A percentile compares a stretch with the other conserved stretches of the same genome.
phyloP scores from a whole-genome alignment of 2,797 vertebrate genomes.

The Thalassophryne amazonica region DNA sequence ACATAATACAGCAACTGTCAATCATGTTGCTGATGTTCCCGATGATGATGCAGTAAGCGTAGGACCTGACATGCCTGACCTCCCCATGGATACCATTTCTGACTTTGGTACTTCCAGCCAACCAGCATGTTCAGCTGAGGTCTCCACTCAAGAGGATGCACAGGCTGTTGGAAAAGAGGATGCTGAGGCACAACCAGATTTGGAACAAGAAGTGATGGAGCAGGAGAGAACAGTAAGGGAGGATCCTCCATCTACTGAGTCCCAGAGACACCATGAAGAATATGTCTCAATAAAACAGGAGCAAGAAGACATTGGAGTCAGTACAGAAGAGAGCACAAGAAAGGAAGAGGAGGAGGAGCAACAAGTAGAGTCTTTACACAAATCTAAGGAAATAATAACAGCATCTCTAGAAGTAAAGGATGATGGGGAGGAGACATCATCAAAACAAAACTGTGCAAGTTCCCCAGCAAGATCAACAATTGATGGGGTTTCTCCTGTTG shows the following conservation, averaged over 20 bases:
- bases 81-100: constrained; percentile 57
- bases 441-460: constrained; percentile 11
- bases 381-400: constrained; percentile 6
- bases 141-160: constrained; percentile 29
- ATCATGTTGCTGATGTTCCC: constrained; percentile 22
- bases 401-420: constrained; percentile 3
- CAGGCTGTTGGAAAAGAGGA: constrained; percentile 48
- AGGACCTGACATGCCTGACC: constrained; percentile 77
- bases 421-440: neutral
- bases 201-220: constrained; percentile 40
- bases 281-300: constrained; percentile 38
- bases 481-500: neutral
- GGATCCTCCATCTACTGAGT: constrained; percentile 38
- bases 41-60: constrained; percentile 73
- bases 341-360: constrained; percentile 47
- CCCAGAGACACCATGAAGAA: constrained; percentile 57
- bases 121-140: constrained; percentile 28
- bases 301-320: constrained; percentile 34
- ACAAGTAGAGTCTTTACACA: constrained; percentile 24
- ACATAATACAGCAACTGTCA: constrained; percentile 63
- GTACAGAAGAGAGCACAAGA: constrained; percentile 51
- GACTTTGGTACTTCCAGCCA: constrained; percentile 4
- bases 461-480: neutral
- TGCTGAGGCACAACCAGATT: constrained; percentile 21
- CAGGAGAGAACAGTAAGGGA: constrained; percentile 67